phyloP scores from a whole-genome alignment of 1,140 invertebrate species.

The Zophobas atratus region DNA sequence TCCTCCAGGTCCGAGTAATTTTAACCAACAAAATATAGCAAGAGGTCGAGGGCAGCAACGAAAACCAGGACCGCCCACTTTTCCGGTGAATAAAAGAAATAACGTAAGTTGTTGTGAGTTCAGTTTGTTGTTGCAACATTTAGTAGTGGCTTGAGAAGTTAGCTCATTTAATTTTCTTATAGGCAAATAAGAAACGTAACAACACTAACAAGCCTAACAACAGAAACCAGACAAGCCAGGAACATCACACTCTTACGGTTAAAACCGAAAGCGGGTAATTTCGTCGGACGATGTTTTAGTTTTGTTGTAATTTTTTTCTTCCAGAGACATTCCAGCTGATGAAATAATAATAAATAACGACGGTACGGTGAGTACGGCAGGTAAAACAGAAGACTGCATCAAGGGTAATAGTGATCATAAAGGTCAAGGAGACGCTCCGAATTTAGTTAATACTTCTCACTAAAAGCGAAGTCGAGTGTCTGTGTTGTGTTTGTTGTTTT shows the following conservation, averaged over 20 bases:
- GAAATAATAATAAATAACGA: conserved; percentile 49
- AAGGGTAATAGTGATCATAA: conserved; percentile 60
- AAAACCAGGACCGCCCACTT: conserved; percentile 60
- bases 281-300: conserved; percentile 8
- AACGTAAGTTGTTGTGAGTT: conserved; percentile 54
- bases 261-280: conserved; percentile 64
- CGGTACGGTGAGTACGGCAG: conserved; percentile 41
- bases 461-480: conserved; percentile 12
- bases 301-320: not conserved
- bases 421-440: conserved; percentile 65
- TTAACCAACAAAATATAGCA: conserved; percentile 24
- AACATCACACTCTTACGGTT: conserved; percentile 59
- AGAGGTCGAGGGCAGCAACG: conserved; percentile 53
- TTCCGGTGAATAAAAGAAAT: conserved; percentile 60
- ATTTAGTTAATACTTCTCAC: conserved; percentile 11
- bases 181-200: conserved; percentile 63
- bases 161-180: conserved; percentile 53
- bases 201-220: conserved; percentile 63
- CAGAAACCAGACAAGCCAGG: conserved; percentile 50
- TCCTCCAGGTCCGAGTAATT: conserved; percentile 31
- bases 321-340: conserved; percentile 60
- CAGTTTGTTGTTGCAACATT: not conserved
- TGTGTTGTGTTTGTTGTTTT: conserved; percentile 49
- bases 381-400: conserved; percentile 58
- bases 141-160: not conserved